Conservation (phyloP, 2,113 vertebrate genomes). For the Laticauda colubrina region DNA sequence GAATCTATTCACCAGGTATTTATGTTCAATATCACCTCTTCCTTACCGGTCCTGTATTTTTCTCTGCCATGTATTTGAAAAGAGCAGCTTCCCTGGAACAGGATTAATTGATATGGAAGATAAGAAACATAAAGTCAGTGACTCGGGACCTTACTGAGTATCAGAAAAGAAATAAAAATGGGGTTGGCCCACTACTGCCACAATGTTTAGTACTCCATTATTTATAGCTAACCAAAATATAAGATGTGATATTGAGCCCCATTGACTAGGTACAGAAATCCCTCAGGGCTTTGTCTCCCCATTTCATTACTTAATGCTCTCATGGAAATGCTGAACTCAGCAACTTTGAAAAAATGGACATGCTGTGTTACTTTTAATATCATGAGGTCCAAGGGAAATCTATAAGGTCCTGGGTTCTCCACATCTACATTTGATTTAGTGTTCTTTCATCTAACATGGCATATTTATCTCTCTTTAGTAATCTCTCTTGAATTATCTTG, state of each 20-base stretch:
- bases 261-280: neutral
- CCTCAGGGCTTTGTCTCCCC: no score
- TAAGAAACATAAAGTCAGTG: neutral
- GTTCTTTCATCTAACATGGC: neutral
- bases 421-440: neutral
- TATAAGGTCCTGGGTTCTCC: neutral
- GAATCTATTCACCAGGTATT: conserved; percentile 84
- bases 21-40: neutral
- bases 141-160: no score
- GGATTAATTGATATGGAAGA: neutral
- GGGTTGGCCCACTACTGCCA: neutral
- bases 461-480: neutral
- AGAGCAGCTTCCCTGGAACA: neutral
- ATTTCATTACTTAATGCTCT: neutral
- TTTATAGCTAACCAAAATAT: neutral
- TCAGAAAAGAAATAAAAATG: neutral
- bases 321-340: neutral
- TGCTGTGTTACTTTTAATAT: neutral
- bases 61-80: neutral
- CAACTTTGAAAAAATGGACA: neutral
- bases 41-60: neutral
- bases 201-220: neutral
- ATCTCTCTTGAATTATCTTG: neutral
- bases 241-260: neutral
- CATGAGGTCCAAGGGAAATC: neutral